A percentile compares a stretch with the other conserved stretches of the same genome.
These are phyloP conservation scores for Amiota minor DNA, from an alignment of 2,888 invertebrate genomes.

Conservation along the genomic window DNA sequence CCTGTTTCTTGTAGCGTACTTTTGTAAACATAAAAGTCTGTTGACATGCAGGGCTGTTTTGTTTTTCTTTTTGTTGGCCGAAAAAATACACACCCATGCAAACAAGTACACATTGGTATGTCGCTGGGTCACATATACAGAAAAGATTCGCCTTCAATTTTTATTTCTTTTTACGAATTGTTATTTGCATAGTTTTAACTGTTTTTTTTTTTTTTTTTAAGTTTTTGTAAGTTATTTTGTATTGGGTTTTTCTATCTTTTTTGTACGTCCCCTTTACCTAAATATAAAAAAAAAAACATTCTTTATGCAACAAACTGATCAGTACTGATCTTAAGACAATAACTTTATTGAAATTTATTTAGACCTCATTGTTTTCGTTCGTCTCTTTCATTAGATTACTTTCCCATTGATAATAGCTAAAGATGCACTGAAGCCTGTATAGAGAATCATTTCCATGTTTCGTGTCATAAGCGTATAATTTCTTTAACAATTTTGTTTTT, in stretches of 20 bases:
- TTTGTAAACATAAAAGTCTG: constrained; percentile 14
- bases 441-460: too few relatives aligned
- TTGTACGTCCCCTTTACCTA: neutral
- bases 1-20: constrained; percentile 6
- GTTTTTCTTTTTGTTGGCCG: neutral
- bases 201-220: neutral
- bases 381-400: too few relatives aligned
- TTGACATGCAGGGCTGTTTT: constrained; percentile 18
- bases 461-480: too few relatives aligned
- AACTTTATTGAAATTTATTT: too few relatives aligned
- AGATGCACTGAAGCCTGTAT: too few relatives aligned
- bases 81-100: neutral
- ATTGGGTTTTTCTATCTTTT: neutral
- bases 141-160: constrained; percentile 4
- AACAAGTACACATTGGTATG: neutral
- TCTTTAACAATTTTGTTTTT: too few relatives aligned
- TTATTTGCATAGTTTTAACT: constrained; percentile 20
- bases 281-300: too few relatives aligned
- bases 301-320: too few relatives aligned
- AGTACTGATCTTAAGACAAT: too few relatives aligned
- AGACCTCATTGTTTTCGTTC: too few relatives aligned
- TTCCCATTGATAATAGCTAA: too few relatives aligned
- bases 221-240: neutral
- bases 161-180: constrained; percentile 16
- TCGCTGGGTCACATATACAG: neutral